phyloP scores from a whole-genome alignment of 2,113 vertebrate genomes.

The Grammomys surdaster region DNA sequence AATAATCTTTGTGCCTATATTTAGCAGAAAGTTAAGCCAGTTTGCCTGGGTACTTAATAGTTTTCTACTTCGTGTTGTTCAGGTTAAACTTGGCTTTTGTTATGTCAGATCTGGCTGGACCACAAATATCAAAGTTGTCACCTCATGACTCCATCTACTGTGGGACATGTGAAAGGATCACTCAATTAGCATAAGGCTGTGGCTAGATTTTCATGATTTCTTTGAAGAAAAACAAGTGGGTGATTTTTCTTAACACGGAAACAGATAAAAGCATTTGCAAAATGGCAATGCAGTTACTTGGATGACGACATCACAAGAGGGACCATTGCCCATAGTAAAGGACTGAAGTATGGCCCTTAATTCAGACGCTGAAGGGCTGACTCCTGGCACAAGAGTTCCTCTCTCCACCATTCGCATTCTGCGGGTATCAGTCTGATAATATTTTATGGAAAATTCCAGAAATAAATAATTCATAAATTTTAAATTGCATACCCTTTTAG shows the following conservation, averaged over 20 bases:
- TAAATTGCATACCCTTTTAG: background rate
- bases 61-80: background rate
- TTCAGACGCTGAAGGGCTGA: too few species aligned
- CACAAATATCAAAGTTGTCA: background rate
- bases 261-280: too few species aligned
- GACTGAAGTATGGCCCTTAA: background rate
- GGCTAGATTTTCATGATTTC: background rate
- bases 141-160: background rate
- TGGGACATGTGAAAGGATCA: background rate
- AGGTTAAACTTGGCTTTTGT: background rate
- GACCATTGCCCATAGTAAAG: fast-evolving
- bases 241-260: background rate
- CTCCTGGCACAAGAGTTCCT: background rate
- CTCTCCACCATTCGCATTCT: too few species aligned
- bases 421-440: background rate
- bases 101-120: background rate
- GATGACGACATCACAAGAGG: background rate
- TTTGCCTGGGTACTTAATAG: background rate
- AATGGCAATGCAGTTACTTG: too few species aligned
- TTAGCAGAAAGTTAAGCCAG: conserved; percentile 18
- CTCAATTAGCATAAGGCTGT: background rate
- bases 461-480: background rate
- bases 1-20: background rate
- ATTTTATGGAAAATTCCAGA: background rate
- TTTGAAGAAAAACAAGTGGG: background rate